Evolutionary conservation across 2,113 vertebrate genomes (phyloP), one percentile per base, ranked within the genome.

Genomic region (Hippocampus guttulatus): DNA sequence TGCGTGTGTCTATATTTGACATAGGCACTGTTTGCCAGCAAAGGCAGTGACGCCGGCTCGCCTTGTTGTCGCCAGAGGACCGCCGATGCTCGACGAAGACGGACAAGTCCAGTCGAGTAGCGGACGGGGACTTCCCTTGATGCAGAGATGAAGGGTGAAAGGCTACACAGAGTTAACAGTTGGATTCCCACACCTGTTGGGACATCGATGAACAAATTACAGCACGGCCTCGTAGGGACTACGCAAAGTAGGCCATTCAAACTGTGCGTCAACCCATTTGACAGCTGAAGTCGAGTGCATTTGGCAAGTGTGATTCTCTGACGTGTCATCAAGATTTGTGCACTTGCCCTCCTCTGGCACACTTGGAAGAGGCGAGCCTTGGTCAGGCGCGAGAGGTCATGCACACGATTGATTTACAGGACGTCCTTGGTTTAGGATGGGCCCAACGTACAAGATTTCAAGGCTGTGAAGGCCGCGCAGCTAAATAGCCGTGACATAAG

Each of bases 1-100:
- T 78, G 71, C 63, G 61, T 63, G 77, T 20, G 62, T 81, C 88
- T 88, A 87, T 86, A 86, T 87, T 83, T 87, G 80, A 83, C 81
- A 67, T 64, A 55, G 70, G 75, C 77, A 74, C 41, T 68, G 71
- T 80, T 84, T 82, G 73, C 84, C 80, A 81, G 75, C 71, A 6
- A 38, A 68, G 25, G 79, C 71, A 81, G 78, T 73, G 79, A 87
- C 80, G 79, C 55, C 72, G 64, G 51, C 33, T 76, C 76, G 85
- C 64, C 80, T 11, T n/a, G 79, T 65, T 54, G 82, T 87, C 87
- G 77, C 77, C 81, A 67, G 68, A 71, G 70, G 57, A 74, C 41
- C 41, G 64, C 71, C 30, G 8, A 33, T 12, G 63, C 62, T 51
- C 2, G 11, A 64, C 55, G 2, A 41, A 66, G 38, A 61, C 63